Conservation (phyloP, 2,888 invertebrate genomes). For the Prostheceraeus crozeri region DNA sequence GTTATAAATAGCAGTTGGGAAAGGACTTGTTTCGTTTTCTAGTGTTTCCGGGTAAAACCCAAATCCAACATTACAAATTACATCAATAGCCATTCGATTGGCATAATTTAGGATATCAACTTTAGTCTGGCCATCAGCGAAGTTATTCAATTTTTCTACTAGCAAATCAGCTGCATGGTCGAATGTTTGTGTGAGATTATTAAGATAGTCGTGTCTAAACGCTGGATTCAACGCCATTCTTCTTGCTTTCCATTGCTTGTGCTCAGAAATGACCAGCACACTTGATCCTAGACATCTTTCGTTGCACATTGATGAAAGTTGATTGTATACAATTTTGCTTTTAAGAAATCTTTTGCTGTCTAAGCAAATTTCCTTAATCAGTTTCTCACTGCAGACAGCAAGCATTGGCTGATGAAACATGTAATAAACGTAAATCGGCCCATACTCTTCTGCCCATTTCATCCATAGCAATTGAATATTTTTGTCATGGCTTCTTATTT, state of each 20-base stretch:
- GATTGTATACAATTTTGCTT: background rate
- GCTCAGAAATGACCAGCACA: background rate
- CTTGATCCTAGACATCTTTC: background rate
- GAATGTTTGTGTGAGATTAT: no score
- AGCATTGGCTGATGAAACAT: background rate
- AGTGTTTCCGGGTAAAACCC: background rate
- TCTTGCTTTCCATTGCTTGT: background rate
- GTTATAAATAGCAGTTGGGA: background rate
- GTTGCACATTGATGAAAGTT: background rate
- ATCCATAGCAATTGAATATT: constrained; percentile 1
- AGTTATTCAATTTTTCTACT: no score
- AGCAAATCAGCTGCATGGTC: no score
- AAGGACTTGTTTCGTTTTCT: background rate
- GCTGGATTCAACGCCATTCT: background rate
- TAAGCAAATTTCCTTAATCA: background rate
- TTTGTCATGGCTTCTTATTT: background rate
- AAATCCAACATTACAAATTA: background rate
- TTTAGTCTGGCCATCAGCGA: no score
- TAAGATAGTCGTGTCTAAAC: background rate
- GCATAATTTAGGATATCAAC: no score
- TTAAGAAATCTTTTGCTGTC: background rate
- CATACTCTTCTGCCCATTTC: background rate
- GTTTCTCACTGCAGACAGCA: background rate
- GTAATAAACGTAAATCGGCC: background rate
- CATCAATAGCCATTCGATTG: no score